Evolutionary conservation across 1,140 invertebrate species (phyloP).

Genomic region (Ericerus pela): DNA sequence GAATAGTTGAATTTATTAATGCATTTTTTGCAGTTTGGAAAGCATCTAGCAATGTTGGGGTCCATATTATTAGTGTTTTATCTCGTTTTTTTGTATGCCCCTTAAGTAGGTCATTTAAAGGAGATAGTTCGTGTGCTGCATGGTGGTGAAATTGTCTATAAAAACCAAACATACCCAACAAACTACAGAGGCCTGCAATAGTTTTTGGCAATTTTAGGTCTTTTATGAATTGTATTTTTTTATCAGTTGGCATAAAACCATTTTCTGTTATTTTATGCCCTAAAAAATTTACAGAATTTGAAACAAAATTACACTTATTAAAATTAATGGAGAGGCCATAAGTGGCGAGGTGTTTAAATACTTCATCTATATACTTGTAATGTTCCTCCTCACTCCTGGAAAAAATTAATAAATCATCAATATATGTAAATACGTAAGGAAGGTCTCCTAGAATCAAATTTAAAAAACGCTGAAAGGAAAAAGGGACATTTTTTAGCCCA

Average conservation of each 20-base stretch:
- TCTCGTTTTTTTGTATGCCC: constrained; percentile 14
- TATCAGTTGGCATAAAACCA: constrained; percentile 24
- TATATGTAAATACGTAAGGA: background rate
- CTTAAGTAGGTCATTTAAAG: constrained; percentile 10
- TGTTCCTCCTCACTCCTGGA: too few relatives aligned
- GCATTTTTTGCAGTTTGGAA: constrained; percentile 22
- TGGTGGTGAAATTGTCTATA: constrained; percentile 19
- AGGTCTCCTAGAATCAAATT: background rate
- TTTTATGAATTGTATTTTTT: constrained; percentile 20
- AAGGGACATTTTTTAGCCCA: too few relatives aligned
- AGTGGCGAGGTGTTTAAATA: constrained; percentile 21
- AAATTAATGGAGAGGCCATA: constrained; percentile 27
- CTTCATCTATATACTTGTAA: background rate
- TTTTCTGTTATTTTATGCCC: constrained; percentile 24
- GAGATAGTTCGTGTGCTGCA: constrained; percentile 10
- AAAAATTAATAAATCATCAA: too few relatives aligned
- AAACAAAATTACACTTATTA: constrained; percentile 25
- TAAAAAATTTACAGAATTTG: constrained; percentile 24
- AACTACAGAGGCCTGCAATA: constrained; percentile 16
- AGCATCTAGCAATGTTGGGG: constrained; percentile 14
- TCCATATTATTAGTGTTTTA: constrained; percentile 26
- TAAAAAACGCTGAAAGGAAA: too few relatives aligned
- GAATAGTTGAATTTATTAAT: constrained; percentile 8
- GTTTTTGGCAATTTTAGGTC: background rate
- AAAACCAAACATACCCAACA: constrained; percentile 20